A percentile compares a stretch with the other conserved stretches of the same genome.
Evolutionary conservation across 2,888 invertebrate genomes (phyloP).

Genomic region (Cepaea hortensis): DNA sequence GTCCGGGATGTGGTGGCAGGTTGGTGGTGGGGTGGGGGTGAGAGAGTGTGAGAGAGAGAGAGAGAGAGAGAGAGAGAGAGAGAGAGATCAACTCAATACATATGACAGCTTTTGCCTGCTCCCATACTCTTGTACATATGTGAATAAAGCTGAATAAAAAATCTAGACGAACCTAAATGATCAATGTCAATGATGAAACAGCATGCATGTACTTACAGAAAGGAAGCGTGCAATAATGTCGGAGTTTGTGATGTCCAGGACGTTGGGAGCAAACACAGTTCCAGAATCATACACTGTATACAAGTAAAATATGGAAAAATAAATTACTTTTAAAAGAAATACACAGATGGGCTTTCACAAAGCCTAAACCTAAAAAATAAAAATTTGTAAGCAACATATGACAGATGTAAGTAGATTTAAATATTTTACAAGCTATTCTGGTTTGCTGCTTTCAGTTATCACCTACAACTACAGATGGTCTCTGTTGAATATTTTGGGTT

Average conservation of each 20-base stretch:
- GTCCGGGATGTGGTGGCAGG: no score
- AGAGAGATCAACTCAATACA: neutral
- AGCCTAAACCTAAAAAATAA: no score
- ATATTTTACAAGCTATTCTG: no score
- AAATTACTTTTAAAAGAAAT: neutral
- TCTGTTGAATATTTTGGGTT: no score
- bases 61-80: neutral
- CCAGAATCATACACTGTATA: conserved; percentile 94
- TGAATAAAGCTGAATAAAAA: no score
- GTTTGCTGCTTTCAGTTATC: no score
- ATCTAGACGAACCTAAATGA: no score
- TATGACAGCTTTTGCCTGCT: neutral
- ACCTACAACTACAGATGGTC: no score
- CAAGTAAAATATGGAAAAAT: neutral
- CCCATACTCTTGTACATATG: neutral
- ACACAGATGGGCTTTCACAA: neutral
- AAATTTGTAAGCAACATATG: neutral
- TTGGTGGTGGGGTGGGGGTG: no score
- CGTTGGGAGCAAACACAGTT: conserved; percentile 96
- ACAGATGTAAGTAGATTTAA: no score
- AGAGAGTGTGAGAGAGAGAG: neutral
- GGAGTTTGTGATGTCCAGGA: conserved; percentile 98
- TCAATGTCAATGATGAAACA: no score
- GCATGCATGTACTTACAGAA: conserved; percentile 77
- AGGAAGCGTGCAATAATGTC: conserved; percentile 93